A percentile compares a stretch with the other conserved stretches of the same genome.
phyloP scores from a whole-genome alignment of 1,140 invertebrate genomes.

The Drosophila pallidifrons region DNA sequence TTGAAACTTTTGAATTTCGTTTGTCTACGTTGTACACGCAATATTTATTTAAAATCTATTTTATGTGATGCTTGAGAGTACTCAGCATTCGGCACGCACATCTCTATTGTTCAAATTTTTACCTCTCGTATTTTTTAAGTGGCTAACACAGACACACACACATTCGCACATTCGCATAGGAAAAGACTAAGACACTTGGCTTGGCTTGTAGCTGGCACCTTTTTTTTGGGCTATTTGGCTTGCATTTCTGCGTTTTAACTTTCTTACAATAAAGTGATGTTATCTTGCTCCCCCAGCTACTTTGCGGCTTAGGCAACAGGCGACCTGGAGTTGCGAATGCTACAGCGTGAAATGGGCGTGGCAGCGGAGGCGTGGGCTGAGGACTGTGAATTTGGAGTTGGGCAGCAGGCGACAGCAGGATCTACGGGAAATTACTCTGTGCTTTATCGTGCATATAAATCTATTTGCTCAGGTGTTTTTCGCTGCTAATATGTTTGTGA shows the following conservation, averaged over 20 bases:
- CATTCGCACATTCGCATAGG: conserved; percentile 1
- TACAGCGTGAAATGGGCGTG: conserved; percentile 1
- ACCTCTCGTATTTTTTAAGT: conserved; percentile 48
- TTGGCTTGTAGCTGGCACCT: conserved; percentile 13
- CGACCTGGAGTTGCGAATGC: conserved; percentile 35
- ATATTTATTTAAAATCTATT: background rate
- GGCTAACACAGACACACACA: conserved; percentile 2
- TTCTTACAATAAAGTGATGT: conserved; percentile 84
- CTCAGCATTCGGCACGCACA: conserved; percentile 4
- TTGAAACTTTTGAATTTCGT: no score
- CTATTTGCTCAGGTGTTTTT: conserved; percentile 84
- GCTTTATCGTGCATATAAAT: conserved; percentile 84
- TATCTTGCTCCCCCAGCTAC: conserved; percentile 77
- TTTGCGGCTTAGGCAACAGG: conserved; percentile 82
- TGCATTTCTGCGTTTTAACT: conserved; percentile 83
- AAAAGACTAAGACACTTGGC: conserved; percentile 21
- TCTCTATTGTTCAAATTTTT: conserved; percentile 23
- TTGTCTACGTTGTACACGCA: background rate
- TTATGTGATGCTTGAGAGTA: conserved; percentile 6
- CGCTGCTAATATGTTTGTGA: conserved; percentile 83
- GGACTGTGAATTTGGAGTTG: conserved; percentile 1
- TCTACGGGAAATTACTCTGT: conserved; percentile 83
- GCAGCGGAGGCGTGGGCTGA: background rate
- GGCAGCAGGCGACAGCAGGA: conserved; percentile 77
- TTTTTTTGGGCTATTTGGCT: conserved; percentile 51